Conservation (phyloP, 2,888 invertebrate species). For the Coelogynopora nodosa region DNA sequence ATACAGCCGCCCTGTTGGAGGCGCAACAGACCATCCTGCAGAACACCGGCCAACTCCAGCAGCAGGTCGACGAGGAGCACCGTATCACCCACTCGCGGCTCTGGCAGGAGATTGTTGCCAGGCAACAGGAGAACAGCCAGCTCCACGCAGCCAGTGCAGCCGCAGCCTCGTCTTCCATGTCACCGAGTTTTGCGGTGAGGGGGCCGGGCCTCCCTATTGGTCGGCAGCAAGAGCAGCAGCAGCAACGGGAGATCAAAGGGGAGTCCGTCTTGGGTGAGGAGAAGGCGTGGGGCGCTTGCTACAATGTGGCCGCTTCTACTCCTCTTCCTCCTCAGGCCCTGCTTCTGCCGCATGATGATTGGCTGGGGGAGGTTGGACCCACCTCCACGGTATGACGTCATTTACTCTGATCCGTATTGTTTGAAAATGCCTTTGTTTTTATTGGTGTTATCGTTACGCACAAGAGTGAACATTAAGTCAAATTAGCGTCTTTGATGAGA, state of each 20-base stretch:
- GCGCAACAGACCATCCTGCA: neutral
- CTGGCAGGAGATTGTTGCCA: neutral
- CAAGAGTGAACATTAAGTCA: too few species aligned
- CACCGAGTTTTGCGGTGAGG: neutral
- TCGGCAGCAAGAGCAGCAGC: neutral
- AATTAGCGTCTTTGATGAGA: too few species aligned
- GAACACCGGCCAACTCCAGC: neutral
- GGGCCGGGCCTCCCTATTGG: neutral
- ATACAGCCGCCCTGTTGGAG: neutral
- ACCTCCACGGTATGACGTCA: conserved; percentile 57
- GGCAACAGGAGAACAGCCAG: neutral
- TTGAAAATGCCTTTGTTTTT: too few species aligned
- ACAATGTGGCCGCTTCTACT: neutral
- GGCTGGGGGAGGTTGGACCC: neutral
- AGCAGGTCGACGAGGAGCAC: neutral
- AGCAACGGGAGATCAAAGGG: neutral
- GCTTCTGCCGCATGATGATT: neutral
- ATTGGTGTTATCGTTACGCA: too few species aligned
- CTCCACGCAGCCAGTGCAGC: neutral
- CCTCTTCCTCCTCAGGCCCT: neutral
- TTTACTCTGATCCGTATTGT: too few species aligned
- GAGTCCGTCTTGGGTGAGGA: neutral
- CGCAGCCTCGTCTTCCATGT: neutral
- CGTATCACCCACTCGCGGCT: neutral
- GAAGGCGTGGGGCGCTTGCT: neutral